A percentile compares a stretch with the other conserved stretches of the same genome.
Evolutionary conservation across 1,140 invertebrate genomes (phyloP).

Genomic region (Physella acuta): DNA sequence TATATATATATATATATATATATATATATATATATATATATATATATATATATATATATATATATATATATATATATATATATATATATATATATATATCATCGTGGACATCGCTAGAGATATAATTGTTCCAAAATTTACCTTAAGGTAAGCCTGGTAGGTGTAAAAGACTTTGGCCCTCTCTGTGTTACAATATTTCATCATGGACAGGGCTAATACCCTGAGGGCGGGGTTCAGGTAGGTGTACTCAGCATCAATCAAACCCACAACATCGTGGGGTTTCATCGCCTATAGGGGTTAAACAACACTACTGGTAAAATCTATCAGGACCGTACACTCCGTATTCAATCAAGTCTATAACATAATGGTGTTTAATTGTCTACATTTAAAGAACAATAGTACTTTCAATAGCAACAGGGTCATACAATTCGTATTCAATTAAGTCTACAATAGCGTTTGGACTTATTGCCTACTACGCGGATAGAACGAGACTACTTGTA

Average conservation of each 20-base stretch:
- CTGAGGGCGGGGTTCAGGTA: conserved; percentile 98
- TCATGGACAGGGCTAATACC: conserved; percentile 92
- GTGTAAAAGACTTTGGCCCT: conserved; percentile 95
- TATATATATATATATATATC: no score
- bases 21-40: neutral
- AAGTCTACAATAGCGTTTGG: no score
- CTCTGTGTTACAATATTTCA: conserved; percentile 81
- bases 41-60: neutral
- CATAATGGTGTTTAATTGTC: no score
- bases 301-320: conserved; percentile 1
- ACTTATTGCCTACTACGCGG: no score
- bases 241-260: conserved; percentile 98
- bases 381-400: no score
- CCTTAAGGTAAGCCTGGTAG: conserved; percentile 83
- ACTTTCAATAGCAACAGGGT: no score
- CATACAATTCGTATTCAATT: no score
- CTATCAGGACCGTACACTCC: no score
- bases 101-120: no score
- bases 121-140: conserved; percentile 26
- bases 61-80: neutral
- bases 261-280: conserved; percentile 87
- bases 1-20: no score
- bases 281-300: conserved; percentile 72
- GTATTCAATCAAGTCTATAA: no score
- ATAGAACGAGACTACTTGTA: no score